Base-by-base conservation (phyloP, 2,888 invertebrate genomes). In the Muscina levida region DNA sequence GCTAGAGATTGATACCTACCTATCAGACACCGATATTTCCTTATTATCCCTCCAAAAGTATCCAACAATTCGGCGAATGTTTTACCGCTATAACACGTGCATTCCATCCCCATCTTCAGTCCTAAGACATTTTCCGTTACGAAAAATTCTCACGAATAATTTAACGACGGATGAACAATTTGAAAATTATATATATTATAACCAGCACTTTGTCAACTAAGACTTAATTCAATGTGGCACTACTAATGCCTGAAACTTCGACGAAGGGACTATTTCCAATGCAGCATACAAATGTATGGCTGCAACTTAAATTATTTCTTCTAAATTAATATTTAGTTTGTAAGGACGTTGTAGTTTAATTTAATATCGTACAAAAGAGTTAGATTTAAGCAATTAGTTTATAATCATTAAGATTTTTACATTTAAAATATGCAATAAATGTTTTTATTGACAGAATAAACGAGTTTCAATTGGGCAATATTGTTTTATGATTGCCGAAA, bases 41-140 rank as follows among this genome's bases (percentile, higher is more conserved):
- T 42, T 80, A 42, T n/a, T 15, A 13, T 76, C 79, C 2, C 53
- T 80, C 19, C 53, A 76, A 17, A 80, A 76, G 57, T 80, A 80
- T 57, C 72, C 79, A 44, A 80, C 79, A 0, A 70, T 80, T 13
- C 72, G 67, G 37, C 70, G 70, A 11, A 66, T 80, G 57, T 80
- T 80, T 62, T 80, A 57, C 10, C 68, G 76, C 4, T 76, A 48
- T 37, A 80, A 80, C 44, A 70, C 79, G 10, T 80, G 76, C 57
- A 76, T 80, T 15, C 79, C 79, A 2, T 72, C 74, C 2, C 75
- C 79, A 1, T 72, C 66, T 1, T 57, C 65, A 48, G 72, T 76
- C 65, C 46, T 72, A 56, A 68, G 65, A 8, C 6, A 72, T 46
- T 72, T 79, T 68, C 75, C 79, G 22, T 17, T 79, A 42, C 39